These are phyloP conservation scores for Atethmia centrago DNA, from an alignment of 2,888 invertebrate genomes.

Conservation along the genomic window DNA sequence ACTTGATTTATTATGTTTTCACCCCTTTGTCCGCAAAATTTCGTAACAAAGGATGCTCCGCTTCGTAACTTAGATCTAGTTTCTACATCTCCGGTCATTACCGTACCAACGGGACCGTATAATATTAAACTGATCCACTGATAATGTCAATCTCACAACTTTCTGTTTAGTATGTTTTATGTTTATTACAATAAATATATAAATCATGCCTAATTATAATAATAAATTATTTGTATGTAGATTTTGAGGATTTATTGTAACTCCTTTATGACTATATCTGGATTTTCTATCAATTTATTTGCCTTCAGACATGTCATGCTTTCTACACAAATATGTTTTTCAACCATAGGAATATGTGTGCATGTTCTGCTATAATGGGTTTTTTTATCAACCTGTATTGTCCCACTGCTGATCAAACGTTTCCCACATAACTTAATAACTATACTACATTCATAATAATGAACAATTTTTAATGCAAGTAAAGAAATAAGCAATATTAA, in stretches of 20 bases:
- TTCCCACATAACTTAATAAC: not conserved
- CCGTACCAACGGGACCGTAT: constrained; percentile 38
- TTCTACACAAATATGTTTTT: not conserved
- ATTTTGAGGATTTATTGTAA: not conserved
- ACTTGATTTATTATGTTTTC: constrained; percentile 8
- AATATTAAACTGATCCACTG: constrained; percentile 32
- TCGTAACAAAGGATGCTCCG: constrained; percentile 41
- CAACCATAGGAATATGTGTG: no score
- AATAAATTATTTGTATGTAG: not conserved
- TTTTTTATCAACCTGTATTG: not conserved
- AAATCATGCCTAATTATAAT: not conserved
- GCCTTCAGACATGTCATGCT: not conserved
- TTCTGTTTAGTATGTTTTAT: constrained; percentile 19
- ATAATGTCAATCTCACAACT: constrained; percentile 25
- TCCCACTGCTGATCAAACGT: no score
- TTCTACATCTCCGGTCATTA: constrained; percentile 57
- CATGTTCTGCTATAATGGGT: no score
- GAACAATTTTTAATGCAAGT: no score
- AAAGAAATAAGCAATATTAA: no score
- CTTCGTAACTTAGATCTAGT: constrained; percentile 39
- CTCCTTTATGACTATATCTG: constrained; percentile 3
- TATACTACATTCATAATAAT: no score
- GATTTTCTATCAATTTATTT: not conserved
- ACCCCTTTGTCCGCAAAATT: constrained; percentile 12
- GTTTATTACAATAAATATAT: not conserved